A percentile compares a stretch with the other conserved stretches of the same genome.
These are phyloP conservation scores for Platysternon megacephalum DNA, from an alignment of 2,113 vertebrate genomes.

Conservation along the genomic window DNA sequence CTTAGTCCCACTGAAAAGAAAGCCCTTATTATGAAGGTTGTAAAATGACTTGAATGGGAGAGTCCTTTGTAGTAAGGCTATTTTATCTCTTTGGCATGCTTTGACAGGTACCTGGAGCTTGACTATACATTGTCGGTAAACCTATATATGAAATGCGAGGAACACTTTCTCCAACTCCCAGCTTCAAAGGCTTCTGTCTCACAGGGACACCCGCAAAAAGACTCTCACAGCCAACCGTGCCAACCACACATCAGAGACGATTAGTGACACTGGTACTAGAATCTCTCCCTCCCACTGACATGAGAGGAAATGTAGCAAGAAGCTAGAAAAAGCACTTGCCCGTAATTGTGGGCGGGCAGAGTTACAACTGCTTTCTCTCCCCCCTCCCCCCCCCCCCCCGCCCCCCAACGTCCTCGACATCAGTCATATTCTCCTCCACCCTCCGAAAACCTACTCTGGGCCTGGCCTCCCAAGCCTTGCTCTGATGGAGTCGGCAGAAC, in stretches of 20 bases:
- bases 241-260: conserved; percentile 57
- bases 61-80: fast-evolving
- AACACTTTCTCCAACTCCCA: too few species aligned
- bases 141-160: too few species aligned
- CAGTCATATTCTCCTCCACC: background rate
- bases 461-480: background rate
- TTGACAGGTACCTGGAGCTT: too few species aligned
- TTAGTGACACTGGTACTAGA: conserved; percentile 47
- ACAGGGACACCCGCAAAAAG: conserved; percentile 51
- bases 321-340: conserved; percentile 41
- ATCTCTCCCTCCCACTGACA: background rate
- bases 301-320: conserved; percentile 28
- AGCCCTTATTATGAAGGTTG: background rate
- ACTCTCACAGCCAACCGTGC: conserved; percentile 15
- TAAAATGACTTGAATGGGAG: fast-evolving
- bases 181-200: background rate
- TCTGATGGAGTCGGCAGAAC: background rate
- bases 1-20: background rate
- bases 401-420: background rate
- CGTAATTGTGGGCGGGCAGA: conserved; percentile 24
- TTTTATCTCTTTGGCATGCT: background rate
- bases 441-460: background rate
- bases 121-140: too few species aligned
- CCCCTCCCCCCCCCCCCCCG: background rate
- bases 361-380: conserved; percentile 6